Conservation (phyloP, 2,113 vertebrate genomes). For the Spheniscus mendiculus region DNA sequence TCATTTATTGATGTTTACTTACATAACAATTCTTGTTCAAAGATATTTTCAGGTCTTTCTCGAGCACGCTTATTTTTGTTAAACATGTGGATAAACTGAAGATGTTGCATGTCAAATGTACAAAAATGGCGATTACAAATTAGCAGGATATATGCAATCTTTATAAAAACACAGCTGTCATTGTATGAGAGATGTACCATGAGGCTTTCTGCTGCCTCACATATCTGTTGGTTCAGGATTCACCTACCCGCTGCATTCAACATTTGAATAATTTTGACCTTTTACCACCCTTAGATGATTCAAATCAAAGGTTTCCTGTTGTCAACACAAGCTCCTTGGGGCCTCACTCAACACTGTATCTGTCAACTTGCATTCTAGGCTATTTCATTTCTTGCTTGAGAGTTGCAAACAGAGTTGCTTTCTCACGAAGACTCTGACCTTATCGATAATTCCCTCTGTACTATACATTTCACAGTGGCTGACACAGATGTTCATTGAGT, state of each 20-base stretch:
- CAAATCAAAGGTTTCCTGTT: conserved; percentile 45
- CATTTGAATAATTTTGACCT: conserved; percentile 68
- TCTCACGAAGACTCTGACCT: conserved; percentile 9
- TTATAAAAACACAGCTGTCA: neutral
- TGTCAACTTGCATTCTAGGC: conserved; percentile 18
- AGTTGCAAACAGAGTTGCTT: conserved; percentile 22
- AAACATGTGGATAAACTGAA: conserved; percentile 49
- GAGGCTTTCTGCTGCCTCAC: conserved; percentile 48
- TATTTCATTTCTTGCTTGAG: neutral
- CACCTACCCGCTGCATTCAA: neutral
- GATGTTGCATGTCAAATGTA: conserved; percentile 39
- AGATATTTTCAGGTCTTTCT: conserved; percentile 35
- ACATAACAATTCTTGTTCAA: conserved; percentile 13
- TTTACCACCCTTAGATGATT: conserved; percentile 44
- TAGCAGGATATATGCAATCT: conserved; percentile 23
- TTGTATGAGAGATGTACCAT: neutral
- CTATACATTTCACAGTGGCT: conserved; percentile 34
- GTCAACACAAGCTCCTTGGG: conserved; percentile 20
- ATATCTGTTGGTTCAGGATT: conserved; percentile 25
- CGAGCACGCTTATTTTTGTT: conserved; percentile 45
- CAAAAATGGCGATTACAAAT: conserved; percentile 48
- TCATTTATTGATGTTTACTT: conserved; percentile 1
- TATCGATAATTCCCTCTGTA: conserved; percentile 34
- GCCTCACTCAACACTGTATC: conserved; percentile 6
- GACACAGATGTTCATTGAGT: neutral